Percentiles rank a stretch among this genome's conserved stretches.
These are phyloP conservation scores for Anguilla pacifica DNA, from an alignment of 2,797 vertebrate genomes.

Conservation along the genomic window DNA sequence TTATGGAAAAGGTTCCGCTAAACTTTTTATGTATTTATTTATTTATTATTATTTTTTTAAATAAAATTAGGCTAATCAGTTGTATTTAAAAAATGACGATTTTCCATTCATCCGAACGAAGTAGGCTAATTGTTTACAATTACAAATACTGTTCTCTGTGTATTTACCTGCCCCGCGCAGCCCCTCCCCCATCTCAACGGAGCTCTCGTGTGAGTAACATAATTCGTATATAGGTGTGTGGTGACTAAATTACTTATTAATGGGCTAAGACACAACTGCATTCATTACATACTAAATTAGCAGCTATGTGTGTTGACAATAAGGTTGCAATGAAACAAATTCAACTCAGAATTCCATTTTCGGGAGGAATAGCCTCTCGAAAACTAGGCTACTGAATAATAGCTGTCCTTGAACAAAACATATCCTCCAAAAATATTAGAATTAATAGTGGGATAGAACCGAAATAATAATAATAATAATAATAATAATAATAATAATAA, in stretches of 20 bases:
- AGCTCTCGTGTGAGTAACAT: neutral
- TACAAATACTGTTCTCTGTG: neutral
- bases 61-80: neutral
- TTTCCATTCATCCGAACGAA: neutral
- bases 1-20: neutral
- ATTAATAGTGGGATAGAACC: neutral
- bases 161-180: neutral
- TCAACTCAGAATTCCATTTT: neutral
- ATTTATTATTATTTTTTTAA: neutral
- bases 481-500: no score
- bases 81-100: neutral
- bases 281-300: neutral
- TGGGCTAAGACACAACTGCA: neutral
- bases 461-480: neutral
- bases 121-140: neutral
- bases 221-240: neutral
- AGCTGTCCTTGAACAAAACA: neutral
- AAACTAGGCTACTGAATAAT: neutral
- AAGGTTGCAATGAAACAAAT: neutral
- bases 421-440: neutral
- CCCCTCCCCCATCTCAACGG: neutral
- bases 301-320: neutral
- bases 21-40: neutral
- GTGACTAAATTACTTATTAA: neutral
- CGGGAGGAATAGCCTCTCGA: neutral